A percentile compares a stretch with the other conserved stretches of the same genome.
These are phyloP conservation scores for Phymanthus crucifer DNA, from an alignment of 92 coral and sea anemone genomes.

Conservation along the genomic window DNA sequence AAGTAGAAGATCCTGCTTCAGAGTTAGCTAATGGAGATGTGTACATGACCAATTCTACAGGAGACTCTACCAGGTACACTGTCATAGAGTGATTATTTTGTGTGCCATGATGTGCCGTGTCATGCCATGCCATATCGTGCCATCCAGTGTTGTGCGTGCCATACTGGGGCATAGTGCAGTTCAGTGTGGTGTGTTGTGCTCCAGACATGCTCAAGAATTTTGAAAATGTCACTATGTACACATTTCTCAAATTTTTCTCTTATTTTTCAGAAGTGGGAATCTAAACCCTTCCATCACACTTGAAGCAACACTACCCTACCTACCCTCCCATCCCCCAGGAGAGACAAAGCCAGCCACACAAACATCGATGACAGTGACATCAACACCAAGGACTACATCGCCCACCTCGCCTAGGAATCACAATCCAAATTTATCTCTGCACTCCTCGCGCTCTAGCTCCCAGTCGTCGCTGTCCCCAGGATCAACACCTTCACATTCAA, in stretches of 20 bases:
- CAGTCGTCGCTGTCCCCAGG: slow-evolving; percentile 61
- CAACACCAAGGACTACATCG: slow-evolving; percentile 28
- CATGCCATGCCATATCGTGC: too few species aligned
- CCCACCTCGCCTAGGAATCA: slow-evolving; percentile 42
- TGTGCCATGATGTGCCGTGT: too few species aligned
- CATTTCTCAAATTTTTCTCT: too few species aligned
- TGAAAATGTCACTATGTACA: too few species aligned
- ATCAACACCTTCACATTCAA: slow-evolving; percentile 34
- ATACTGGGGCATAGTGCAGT: too few species aligned
- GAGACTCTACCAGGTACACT: slow-evolving; percentile 57
- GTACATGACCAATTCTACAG: slow-evolving; percentile 81
- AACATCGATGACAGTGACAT: slow-evolving; percentile 36
- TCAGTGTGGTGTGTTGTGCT: too few species aligned
- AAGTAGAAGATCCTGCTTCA: slow-evolving; percentile 81
- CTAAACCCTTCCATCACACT: slow-evolving; percentile 43
- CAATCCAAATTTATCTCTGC: slow-evolving; percentile 27
- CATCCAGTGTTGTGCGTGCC: too few species aligned
- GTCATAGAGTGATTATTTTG: background rate
- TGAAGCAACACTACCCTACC: slow-evolving; percentile 46
- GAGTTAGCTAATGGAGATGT: slow-evolving; percentile 85
- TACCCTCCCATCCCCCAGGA: slow-evolving; percentile 63
- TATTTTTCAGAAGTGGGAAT: background rate
- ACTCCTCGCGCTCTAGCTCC: slow-evolving; percentile 53
- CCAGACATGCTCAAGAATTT: too few species aligned
- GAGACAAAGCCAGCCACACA: slow-evolving; percentile 47